phyloP scores from a whole-genome alignment of 2,113 vertebrate species.

The Plotosus lineatus region DNA sequence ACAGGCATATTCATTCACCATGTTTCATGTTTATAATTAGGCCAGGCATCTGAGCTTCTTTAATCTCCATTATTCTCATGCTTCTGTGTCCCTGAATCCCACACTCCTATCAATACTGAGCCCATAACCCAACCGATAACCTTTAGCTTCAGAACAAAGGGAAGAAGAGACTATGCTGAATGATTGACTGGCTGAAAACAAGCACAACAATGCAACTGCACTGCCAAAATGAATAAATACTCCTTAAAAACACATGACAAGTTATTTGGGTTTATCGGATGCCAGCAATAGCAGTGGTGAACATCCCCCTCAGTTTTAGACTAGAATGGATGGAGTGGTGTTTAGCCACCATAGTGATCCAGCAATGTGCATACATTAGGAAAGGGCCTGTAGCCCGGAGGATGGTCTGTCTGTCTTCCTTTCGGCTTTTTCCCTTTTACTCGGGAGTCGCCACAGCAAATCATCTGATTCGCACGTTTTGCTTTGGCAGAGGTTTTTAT shows the following conservation, averaged over 20 bases:
- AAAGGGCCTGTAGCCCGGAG: constrained; percentile 23
- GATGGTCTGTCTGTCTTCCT: too few relatives aligned
- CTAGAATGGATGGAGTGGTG: constrained; percentile 16
- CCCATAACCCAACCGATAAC: constrained; percentile 2
- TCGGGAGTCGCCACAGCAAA: too few relatives aligned
- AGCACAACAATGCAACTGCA: not conserved
- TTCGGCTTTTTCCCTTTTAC: too few relatives aligned
- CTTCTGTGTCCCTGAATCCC: not conserved
- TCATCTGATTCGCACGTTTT: too few relatives aligned
- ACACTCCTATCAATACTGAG: not conserved
- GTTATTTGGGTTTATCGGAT: constrained; percentile 30
- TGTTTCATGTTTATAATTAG: not conserved
- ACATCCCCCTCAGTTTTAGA: constrained; percentile 20
- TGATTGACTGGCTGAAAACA: constrained; percentile 38
- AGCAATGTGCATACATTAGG: constrained; percentile 23
- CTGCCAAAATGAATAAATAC: constrained; percentile 24
- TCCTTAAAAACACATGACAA: constrained; percentile 42
- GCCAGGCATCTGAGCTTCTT: not conserved
- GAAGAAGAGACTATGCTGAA: constrained; percentile 18
- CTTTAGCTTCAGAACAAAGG: constrained; percentile 1
- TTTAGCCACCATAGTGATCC: constrained; percentile 19
- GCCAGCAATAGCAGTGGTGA: constrained; percentile 39
- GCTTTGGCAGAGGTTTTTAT: too few relatives aligned
- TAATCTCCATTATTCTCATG: not conserved
- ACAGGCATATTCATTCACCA: too few relatives aligned